These are phyloP conservation scores for Rhombomys opimus DNA, from an alignment of 2,113 vertebrate genomes.

Conservation along the genomic window DNA sequence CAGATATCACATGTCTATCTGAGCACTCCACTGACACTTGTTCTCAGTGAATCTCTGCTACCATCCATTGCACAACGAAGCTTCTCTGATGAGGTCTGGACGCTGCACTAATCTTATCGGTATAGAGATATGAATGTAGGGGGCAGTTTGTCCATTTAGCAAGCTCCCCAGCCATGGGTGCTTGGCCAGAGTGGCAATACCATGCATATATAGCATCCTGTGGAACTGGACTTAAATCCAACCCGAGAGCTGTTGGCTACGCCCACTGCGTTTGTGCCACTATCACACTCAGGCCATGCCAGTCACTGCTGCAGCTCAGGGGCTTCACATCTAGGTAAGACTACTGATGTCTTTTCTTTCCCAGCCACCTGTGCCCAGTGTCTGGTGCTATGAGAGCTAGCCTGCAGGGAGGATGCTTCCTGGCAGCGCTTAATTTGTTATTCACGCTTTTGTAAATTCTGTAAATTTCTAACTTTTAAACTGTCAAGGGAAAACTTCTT, in stretches of 20 bases:
- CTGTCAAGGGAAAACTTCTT: neutral
- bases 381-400: neutral
- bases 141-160: neutral
- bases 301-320: neutral
- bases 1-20: too few species aligned
- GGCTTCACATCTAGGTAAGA: neutral
- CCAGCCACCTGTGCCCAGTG: neutral
- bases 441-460: constrained; percentile 20
- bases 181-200: neutral
- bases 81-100: neutral
- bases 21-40: neutral
- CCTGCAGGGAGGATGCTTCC: neutral
- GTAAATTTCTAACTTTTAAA: constrained; percentile 20
- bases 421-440: neutral
- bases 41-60: neutral
- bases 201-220: neutral
- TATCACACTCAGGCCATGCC: neutral
- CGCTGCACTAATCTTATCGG: neutral
- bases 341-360: too few species aligned
- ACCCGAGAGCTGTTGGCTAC: neutral
- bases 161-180: neutral
- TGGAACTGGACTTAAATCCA: neutral
- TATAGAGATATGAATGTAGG: neutral
- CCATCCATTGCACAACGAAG: neutral
- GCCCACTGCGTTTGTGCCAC: neutral